Conservation (phyloP, 2,888 invertebrate genomes). For the Catonia carolina region DNA sequence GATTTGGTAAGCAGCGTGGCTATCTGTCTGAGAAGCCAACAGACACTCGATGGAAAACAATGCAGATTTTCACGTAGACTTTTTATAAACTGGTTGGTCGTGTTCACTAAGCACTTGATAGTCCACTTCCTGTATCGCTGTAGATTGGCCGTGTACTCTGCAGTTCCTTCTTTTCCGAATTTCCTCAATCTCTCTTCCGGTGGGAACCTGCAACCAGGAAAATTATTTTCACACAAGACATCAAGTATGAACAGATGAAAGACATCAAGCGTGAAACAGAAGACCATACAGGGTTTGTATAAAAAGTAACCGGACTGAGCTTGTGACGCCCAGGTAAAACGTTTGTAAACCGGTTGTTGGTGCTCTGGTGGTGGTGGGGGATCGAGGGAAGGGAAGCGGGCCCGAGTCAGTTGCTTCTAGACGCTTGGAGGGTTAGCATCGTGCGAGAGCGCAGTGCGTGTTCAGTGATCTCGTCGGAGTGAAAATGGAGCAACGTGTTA, state of each 20-base stretch:
- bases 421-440: no score
- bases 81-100: slow-evolving; percentile 73
- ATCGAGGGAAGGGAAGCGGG: no score
- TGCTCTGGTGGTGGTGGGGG: no score
- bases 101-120: slow-evolving; percentile 67
- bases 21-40: slow-evolving; percentile 86
- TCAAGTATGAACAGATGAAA: neutral
- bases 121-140: slow-evolving; percentile 73
- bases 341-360: no score
- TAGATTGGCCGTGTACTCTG: slow-evolving; percentile 64
- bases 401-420: no score
- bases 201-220: slow-evolving; percentile 47
- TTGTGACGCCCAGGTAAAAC: no score
- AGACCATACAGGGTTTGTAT: no score
- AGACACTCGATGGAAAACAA: slow-evolving; percentile 82
- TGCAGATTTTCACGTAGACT: slow-evolving; percentile 79
- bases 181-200: slow-evolving; percentile 55
- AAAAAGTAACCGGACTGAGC: no score
- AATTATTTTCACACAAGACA: slow-evolving; percentile 7
- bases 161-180: slow-evolving; percentile 69
- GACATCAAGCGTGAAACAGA: neutral
- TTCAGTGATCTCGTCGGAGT: no score
- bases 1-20: slow-evolving; percentile 14
- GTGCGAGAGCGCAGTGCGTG: no score
- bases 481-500: no score